Evolutionary conservation across 2,797 vertebrate genomes (phyloP).

Genomic region (Chelon labrosus): DNA sequence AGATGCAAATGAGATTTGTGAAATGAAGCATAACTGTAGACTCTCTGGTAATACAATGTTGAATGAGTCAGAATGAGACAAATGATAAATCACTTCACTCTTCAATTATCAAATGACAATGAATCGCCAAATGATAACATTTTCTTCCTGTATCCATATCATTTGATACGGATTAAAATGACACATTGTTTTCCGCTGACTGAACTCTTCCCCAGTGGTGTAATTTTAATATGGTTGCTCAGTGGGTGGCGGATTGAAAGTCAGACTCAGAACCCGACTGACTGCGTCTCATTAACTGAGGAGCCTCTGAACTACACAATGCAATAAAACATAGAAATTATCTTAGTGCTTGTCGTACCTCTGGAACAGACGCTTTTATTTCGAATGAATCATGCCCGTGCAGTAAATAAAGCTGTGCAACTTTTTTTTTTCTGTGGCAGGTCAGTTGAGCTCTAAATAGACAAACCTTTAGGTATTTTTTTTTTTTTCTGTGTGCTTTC

Average conservation of each 20-base stretch:
- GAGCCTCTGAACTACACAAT: slow-evolving; percentile 42
- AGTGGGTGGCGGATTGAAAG: slow-evolving; percentile 61
- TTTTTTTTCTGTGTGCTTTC: slow-evolving; percentile 25
- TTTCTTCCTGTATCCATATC: slow-evolving; percentile 26
- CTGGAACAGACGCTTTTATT: slow-evolving; percentile 47
- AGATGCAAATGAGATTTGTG: slow-evolving; percentile 16
- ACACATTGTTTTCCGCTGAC: slow-evolving; percentile 49
- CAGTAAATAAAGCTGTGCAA: slow-evolving; percentile 34
- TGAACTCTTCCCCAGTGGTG: slow-evolving; percentile 38
- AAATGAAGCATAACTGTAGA: slow-evolving; percentile 17
- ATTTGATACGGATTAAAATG: slow-evolving; percentile 40
- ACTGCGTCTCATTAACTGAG: slow-evolving; percentile 56
- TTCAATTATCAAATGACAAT: slow-evolving; percentile 19
- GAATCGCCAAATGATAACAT: slow-evolving; percentile 9
- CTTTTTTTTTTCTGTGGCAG: slow-evolving; percentile 41
- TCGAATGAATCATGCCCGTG: slow-evolving; percentile 42
- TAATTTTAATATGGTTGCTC: slow-evolving; percentile 48
- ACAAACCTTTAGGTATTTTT: slow-evolving; percentile 49
- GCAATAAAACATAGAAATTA: slow-evolving; percentile 48
- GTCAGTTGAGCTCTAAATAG: slow-evolving; percentile 52
- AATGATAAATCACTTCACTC: slow-evolving; percentile 17
- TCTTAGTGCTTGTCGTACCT: slow-evolving; percentile 27
- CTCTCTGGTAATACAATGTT: slow-evolving; percentile 23
- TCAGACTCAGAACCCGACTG: slow-evolving; percentile 52
- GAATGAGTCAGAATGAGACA: slow-evolving; percentile 24